A percentile compares a stretch with the other conserved stretches of the same genome.
phyloP scores from a whole-genome alignment of 2,797 vertebrate species.

The Propithecus perrieri region DNA sequence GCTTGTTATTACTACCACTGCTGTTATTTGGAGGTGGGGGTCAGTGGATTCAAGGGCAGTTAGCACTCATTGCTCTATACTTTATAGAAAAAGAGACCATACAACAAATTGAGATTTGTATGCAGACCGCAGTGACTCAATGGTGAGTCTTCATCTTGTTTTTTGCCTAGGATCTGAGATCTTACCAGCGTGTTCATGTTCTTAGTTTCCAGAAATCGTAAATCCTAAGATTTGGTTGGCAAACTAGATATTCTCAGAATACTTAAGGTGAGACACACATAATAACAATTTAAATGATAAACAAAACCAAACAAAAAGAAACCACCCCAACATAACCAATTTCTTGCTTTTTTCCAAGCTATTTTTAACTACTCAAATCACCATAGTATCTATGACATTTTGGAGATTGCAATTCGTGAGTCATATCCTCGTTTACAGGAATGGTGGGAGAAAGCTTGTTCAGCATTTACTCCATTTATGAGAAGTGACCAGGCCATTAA shows the following conservation, averaged over 20 bases:
- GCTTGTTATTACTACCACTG: no score
- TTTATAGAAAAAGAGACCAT: neutral
- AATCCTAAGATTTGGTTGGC: neutral
- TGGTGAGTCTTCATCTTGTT: neutral
- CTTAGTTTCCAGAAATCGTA: neutral
- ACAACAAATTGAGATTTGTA: neutral
- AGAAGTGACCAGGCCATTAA: slow-evolving; percentile 53
- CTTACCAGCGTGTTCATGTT: neutral
- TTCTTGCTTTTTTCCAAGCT: slow-evolving; percentile 10
- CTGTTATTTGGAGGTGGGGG: neutral
- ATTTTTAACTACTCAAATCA: slow-evolving; percentile 63
- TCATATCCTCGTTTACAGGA: slow-evolving; percentile 83
- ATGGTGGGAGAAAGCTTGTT: slow-evolving; percentile 70
- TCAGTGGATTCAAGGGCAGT: neutral
- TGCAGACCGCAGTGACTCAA: neutral
- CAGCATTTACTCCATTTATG: slow-evolving; percentile 69
- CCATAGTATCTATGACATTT: slow-evolving; percentile 56
- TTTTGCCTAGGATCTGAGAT: neutral
- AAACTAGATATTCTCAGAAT: neutral
- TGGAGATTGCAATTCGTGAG: slow-evolving; percentile 65
- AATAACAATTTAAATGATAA: neutral
- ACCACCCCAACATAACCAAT: neutral
- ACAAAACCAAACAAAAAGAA: neutral
- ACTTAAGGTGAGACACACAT: neutral
- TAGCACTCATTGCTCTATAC: neutral